Evolutionary conservation across 2,888 invertebrate species (phyloP).

Genomic region (Oscheius onirici): DNA sequence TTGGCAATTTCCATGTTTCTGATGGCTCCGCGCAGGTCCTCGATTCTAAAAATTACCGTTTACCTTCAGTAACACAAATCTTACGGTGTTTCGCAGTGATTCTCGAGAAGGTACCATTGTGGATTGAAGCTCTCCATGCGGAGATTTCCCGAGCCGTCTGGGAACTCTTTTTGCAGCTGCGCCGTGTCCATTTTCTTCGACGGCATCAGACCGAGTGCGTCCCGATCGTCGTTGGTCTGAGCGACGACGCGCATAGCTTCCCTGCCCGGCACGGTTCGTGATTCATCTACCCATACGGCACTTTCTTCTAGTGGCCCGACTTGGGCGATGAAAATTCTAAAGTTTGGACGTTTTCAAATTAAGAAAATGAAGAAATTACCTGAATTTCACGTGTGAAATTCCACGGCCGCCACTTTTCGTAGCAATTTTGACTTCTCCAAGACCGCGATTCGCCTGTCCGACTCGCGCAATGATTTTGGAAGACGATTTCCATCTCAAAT

Average conservation of each 20-base stretch:
- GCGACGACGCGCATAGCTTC: slow-evolving; percentile 61
- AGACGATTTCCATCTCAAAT: slow-evolving; percentile 89
- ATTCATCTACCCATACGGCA: slow-evolving; percentile 98
- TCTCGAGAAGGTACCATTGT: slow-evolving; percentile 93
- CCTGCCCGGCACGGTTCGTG: slow-evolving; percentile 75
- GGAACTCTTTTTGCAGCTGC: slow-evolving; percentile 42
- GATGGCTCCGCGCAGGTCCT: slow-evolving; percentile 61
- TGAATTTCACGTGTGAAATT: slow-evolving; percentile 82
- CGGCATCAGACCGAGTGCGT: slow-evolving; percentile 62
- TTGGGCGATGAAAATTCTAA: slow-evolving; percentile 63
- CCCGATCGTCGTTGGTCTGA: slow-evolving; percentile 58
- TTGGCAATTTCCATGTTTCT: slow-evolving; percentile 61
- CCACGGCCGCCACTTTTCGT: slow-evolving; percentile 88
- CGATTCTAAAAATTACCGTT: slow-evolving; percentile 48
- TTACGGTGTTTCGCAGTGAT: slow-evolving; percentile 85
- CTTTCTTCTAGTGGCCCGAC: slow-evolving; percentile 89
- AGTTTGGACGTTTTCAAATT: neutral
- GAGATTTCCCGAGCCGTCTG: slow-evolving; percentile 80
- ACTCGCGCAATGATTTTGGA: slow-evolving; percentile 96
- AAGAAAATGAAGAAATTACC: slow-evolving; percentile 28
- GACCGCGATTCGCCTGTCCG: slow-evolving; percentile 85
- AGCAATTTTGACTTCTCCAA: slow-evolving; percentile 84
- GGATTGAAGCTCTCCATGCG: slow-evolving; percentile 92
- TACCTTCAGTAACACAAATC: neutral
- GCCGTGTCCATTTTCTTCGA: slow-evolving; percentile 54